Evolutionary conservation across 2,888 invertebrate species (phyloP).

Genomic region (Cheilosia impressa): DNA sequence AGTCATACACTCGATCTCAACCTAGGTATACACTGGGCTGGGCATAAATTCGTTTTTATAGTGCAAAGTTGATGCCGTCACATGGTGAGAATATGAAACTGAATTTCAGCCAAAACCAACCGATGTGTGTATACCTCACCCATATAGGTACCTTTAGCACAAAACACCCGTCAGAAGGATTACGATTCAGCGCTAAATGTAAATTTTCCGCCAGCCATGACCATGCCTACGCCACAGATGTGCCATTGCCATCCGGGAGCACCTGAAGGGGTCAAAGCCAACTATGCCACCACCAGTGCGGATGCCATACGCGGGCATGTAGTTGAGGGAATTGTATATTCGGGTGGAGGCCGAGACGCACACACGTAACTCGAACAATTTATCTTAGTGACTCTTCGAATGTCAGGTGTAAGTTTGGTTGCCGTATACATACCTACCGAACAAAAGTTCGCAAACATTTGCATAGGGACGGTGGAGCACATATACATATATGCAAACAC

Average conservation of each 20-base stretch:
- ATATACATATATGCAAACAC: background rate
- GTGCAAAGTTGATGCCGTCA: conserved; percentile 46
- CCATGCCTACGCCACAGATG: conserved; percentile 53
- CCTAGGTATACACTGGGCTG: background rate
- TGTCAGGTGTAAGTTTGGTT: conserved; percentile 56
- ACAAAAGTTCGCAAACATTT: conserved; percentile 56
- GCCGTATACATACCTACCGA: conserved; percentile 9
- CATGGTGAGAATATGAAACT: conserved; percentile 40
- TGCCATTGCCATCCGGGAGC: conserved; percentile 23
- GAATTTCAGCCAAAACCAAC: background rate
- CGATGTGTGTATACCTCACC: background rate
- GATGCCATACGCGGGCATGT: background rate
- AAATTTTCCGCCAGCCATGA: conserved; percentile 43
- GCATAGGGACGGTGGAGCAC: conserved; percentile 8
- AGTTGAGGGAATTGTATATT: conserved; percentile 5
- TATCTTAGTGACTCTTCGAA: conserved; percentile 56
- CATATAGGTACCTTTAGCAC: background rate
- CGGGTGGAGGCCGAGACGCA: background rate
- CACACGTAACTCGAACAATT: conserved; percentile 41
- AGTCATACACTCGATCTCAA: background rate
- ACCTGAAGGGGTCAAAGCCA: conserved; percentile 43
- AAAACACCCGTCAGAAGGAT: conserved; percentile 21
- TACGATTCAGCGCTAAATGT: conserved; percentile 45
- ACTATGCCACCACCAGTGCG: background rate
- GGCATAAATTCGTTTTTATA: conserved; percentile 5